A percentile compares a stretch with the other conserved stretches of the same genome.
Conservation (phyloP, 2,797 vertebrate species). For the Myripristis jacobus region DNA sequence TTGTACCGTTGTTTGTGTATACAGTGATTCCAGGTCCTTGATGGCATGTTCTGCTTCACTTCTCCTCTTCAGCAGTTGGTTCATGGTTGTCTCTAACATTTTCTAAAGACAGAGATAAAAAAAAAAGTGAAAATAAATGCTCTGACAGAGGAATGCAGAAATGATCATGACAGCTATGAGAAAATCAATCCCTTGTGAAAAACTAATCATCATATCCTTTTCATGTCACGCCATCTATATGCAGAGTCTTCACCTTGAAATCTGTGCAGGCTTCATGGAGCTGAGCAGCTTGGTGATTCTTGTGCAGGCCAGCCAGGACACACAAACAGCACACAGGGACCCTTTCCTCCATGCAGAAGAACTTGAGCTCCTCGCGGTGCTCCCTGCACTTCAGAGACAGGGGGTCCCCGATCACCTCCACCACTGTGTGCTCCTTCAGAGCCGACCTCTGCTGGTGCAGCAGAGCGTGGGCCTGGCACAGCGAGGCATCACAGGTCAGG, state of each 20-base stretch:
- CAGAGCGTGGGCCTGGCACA: conserved; percentile 80
- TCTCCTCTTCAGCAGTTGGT: conserved; percentile 73
- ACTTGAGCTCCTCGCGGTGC: conserved; percentile 82
- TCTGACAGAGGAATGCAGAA: background rate
- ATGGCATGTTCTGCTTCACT: conserved; percentile 73
- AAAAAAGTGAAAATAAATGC: conserved; percentile 23
- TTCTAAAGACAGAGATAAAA: conserved; percentile 68
- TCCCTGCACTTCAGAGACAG: conserved; percentile 82
- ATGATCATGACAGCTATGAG: background rate
- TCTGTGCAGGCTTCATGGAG: conserved; percentile 76
- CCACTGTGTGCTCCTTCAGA: conserved; percentile 79
- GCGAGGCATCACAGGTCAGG: conserved; percentile 83
- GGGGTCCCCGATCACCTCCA: conserved; percentile 77
- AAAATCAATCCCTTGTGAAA: conserved; percentile 1
- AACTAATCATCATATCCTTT: background rate
- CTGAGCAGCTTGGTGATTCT: conserved; percentile 75
- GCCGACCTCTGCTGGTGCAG: conserved; percentile 79
- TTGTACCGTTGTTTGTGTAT: conserved; percentile 78
- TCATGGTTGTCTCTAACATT: conserved; percentile 70
- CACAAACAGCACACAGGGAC: conserved; percentile 81
- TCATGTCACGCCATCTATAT: background rate
- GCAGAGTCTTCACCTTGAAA: conserved; percentile 74
- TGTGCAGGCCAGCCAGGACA: conserved; percentile 77
- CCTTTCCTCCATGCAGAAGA: conserved; percentile 81
- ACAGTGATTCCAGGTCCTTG: conserved; percentile 76